Conservation (phyloP, 1,140 invertebrate species). For the Drosophila bifasciata region DNA sequence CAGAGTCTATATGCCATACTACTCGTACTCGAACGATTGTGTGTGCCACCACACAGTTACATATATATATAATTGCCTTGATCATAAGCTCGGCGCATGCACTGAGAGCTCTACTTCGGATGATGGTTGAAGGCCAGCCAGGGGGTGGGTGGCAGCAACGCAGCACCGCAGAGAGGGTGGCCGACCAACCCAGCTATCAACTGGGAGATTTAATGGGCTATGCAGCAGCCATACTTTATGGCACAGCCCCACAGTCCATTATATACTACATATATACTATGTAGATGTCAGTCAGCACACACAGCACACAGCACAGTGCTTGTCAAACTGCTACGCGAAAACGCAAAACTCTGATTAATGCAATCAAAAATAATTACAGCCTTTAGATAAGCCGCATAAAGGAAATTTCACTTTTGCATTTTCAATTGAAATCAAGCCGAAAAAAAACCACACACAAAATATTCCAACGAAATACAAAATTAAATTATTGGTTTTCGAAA, state of each 20-base stretch:
- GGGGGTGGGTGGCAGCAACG: neutral
- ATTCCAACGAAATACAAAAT: too few relatives aligned
- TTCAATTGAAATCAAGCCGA: constrained; percentile 30
- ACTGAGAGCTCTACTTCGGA: constrained; percentile 26
- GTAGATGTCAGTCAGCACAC: too few relatives aligned
- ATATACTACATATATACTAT: constrained; percentile 23
- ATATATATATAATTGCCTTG: constrained; percentile 69
- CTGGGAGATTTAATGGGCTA: constrained; percentile 66
- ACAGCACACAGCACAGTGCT: constrained; percentile 57
- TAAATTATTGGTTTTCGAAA: too few relatives aligned
- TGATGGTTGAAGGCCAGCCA: constrained; percentile 16
- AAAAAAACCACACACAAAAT: too few relatives aligned
- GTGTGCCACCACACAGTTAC: constrained; percentile 28
- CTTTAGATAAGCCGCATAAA: constrained; percentile 35
- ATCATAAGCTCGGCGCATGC: constrained; percentile 74
- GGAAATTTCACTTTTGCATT: constrained; percentile 49
- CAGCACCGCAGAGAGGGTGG: neutral
- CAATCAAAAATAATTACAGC: constrained; percentile 62
- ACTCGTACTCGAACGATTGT: constrained; percentile 24
- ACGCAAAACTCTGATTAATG: constrained; percentile 55
- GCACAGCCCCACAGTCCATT: constrained; percentile 30
- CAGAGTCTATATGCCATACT: constrained; percentile 14
- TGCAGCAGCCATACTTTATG: constrained; percentile 53
- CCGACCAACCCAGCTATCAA: constrained; percentile 47
- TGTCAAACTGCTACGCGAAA: constrained; percentile 35